Evolutionary conservation across 2,888 invertebrate species (phyloP), one percentile per base, ranked within the genome.

Genomic region (Cryptocheilus praepositus): DNA sequence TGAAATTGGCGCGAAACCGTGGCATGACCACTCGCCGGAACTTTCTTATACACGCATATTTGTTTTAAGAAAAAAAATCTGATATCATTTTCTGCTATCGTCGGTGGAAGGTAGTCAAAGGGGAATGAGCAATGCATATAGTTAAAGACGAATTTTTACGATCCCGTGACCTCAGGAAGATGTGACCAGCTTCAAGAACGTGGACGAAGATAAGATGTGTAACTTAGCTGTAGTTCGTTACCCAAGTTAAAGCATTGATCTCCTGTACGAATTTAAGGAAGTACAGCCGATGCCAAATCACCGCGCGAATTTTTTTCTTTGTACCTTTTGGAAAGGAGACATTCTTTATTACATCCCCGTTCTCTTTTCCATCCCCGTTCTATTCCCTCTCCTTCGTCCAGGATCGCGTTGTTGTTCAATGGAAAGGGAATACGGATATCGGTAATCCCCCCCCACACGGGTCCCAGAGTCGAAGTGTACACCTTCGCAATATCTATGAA

Each of bases 241-340:
- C 83, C 85, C 84, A 79, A 81, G 75, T 84, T 85, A 77, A 82
- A 84, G 85, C 85, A 86, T 85, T 86, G 86, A 85, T 86, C 86
- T 86, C 85, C 84, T 85, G 85, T 86, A 84, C 86, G 80, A 84
- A 57, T 75, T 82, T 75, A 82, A 73, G 74, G 78, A 82, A 81
- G 86, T 85, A 85, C 85, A 86, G 86, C 86, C 84, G 86, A 86
- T 86, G 86, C 86, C 86, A 86, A 86, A 86, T 85, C 83, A 82
- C 67, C 64, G 68, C 70, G 67, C 70, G 36, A 73, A 71, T 60
- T 70, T 67, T 68, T 71, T 61, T 69, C 56, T 22, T 36, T 68
- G 21, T 68, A 56, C 57, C 65, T 60, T 36, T 70, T 28, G 53
- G 56, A 63, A 62, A 66, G 55, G 56, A 57, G 49, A 57, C 60